Evolutionary conservation across 2,888 invertebrate species (phyloP), one percentile per base, ranked within the genome.

Genomic region (Notocelia uddmanniana): DNA sequence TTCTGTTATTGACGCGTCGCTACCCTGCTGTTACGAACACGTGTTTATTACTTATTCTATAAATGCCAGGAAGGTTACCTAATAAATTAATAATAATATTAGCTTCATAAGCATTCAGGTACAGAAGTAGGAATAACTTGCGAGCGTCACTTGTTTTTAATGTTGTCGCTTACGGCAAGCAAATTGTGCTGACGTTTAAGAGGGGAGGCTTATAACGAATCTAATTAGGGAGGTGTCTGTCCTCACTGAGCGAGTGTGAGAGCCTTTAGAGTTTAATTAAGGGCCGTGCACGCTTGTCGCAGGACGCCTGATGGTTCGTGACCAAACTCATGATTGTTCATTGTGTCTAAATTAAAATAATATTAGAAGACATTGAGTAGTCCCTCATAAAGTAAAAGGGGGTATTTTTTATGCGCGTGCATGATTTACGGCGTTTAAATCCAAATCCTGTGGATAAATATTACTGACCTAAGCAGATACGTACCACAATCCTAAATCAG

Each of bases 61-160:
- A 3, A 26, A 26, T 26, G 26, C 26, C 26, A 26, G 26, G 5
- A 2, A 26, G 26, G n/a, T n/a, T n/a, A n/a, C 26, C 5, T 26
- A 26, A 26, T 26, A 26, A 26, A 26, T 26, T 26, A 37, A 37
- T 37, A 37, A 37, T 37, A 10, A 37, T 37, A 31, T 31, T 31
- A n/a, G n/a, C n/a, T n/a, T n/a, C n/a, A n/a, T n/a, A n/a, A n/a
- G n/a, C n/a, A n/a, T n/a, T 60, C 41, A 23, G 23, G 59, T 60
- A 60, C 59, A 60, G 41, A 60, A 60, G 55, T 52, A 55, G 48
- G 21, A 57, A 64, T 63, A 63, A 57, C 55, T 69, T 69, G 63
- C 69, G 63, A 62, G 63, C 57, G 69, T 57, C 69, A 69, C 69
- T 64, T 69, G 69, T 69, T 69, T 64, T 64, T 69, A 64, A 69